Conservation (phyloP, 2,797 vertebrate genomes). For the Babyrousa celebensis region DNA sequence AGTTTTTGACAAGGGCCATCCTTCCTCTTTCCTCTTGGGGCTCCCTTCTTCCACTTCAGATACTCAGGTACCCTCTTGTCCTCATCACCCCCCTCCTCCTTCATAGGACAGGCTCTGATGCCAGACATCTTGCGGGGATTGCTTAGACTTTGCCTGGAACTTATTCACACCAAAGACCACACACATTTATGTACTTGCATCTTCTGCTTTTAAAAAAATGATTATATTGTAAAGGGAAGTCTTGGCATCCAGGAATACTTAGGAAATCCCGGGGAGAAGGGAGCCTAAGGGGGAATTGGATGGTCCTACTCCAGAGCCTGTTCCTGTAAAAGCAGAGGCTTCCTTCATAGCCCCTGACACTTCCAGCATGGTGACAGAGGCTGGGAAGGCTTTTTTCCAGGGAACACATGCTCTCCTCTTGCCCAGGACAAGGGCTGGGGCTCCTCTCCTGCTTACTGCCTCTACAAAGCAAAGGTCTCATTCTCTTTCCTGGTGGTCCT, state of each 20-base stretch:
- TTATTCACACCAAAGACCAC: neutral
- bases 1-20: neutral
- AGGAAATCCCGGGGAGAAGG: neutral
- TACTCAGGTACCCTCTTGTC: neutral
- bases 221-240: no score
- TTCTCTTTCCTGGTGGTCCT: neutral
- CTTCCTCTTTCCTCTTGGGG: neutral
- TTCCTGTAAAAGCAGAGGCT: neutral
- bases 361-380: rapidly evolving
- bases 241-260: neutral
- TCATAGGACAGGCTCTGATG: neutral
- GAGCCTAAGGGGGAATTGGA: neutral
- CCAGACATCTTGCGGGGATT: neutral
- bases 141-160: neutral
- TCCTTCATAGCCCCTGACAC: neutral
- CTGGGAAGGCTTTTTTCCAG: neutral
- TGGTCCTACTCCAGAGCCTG: neutral
- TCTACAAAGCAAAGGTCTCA: neutral
- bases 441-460: neutral
- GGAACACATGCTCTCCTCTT: neutral
- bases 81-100: neutral
- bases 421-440: neutral
- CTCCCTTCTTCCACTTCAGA: neutral
- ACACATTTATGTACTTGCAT: neutral
- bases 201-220: neutral